A percentile compares a stretch with the other conserved stretches of the same genome.
Conservation (phyloP, 1,140 invertebrate genomes). For the Adelges cooleyi region DNA sequence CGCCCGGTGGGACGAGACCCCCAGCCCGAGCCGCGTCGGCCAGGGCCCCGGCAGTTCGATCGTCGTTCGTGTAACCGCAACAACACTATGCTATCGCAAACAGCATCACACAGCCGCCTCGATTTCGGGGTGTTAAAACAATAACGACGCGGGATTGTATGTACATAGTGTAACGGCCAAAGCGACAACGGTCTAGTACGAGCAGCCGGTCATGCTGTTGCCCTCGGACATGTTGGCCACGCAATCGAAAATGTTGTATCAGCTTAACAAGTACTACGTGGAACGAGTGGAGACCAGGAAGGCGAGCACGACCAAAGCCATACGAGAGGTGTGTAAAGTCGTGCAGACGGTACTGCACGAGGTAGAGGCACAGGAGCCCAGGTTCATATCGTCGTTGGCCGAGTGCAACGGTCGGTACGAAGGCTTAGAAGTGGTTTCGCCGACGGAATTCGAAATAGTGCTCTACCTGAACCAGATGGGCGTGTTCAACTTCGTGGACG, state of each 20-base stretch:
- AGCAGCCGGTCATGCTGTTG: slow-evolving; percentile 51
- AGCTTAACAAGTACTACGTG: slow-evolving; percentile 87
- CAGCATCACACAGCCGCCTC: neutral
- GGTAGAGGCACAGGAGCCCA: slow-evolving; percentile 89
- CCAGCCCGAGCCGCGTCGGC: too few species aligned
- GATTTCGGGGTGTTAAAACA: too few species aligned
- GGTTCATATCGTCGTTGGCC: slow-evolving; percentile 84
- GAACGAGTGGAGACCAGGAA: slow-evolving; percentile 78
- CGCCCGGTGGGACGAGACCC: slow-evolving; percentile 1
- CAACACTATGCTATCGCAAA: too few species aligned
- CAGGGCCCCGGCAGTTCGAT: slow-evolving; percentile 1
- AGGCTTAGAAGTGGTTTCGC: slow-evolving; percentile 77
- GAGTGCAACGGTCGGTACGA: slow-evolving; percentile 83
- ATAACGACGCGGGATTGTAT: too few species aligned
- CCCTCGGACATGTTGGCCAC: slow-evolving; percentile 72
- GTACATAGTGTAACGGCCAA: too few species aligned
- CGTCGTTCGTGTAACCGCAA: neutral
- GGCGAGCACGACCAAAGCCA: slow-evolving; percentile 70
- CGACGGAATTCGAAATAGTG: slow-evolving; percentile 86
- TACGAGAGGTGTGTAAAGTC: slow-evolving; percentile 83
- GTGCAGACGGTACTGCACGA: slow-evolving; percentile 93
- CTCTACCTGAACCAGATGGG: slow-evolving; percentile 96
- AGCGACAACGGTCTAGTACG: neutral
- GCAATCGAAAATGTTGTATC: slow-evolving; percentile 80
- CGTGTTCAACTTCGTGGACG: slow-evolving; percentile 91